These are phyloP conservation scores for Dendroctonus ponderosae DNA, from an alignment of 1,140 invertebrate species.

Conservation along the genomic window DNA sequence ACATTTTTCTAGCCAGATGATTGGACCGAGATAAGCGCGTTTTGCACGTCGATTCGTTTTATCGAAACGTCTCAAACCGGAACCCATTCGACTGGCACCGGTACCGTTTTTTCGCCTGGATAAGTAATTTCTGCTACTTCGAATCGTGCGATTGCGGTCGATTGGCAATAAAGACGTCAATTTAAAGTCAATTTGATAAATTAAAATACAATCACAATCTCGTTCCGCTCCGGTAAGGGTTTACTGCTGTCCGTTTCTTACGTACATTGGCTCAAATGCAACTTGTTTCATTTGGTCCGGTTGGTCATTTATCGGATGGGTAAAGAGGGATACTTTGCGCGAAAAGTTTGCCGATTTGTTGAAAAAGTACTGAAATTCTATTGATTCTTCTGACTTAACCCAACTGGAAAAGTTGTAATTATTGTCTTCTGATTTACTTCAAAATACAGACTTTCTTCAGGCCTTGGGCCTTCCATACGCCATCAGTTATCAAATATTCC, in stretches of 20 bases:
- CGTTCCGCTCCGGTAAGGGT: slow-evolving; percentile 16
- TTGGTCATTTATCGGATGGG: no score
- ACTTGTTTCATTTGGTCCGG: neutral
- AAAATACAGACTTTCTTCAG: no score
- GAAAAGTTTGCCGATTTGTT: no score
- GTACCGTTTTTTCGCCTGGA: slow-evolving; percentile 18
- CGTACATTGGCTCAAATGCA: neutral
- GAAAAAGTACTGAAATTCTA: no score
- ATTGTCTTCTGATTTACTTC: no score
- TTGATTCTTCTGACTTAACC: no score
- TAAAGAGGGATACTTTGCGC: no score
- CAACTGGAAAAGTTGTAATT: no score
- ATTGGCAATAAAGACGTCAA: slow-evolving; percentile 24
- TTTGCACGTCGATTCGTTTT: slow-evolving; percentile 15
- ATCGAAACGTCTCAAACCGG: slow-evolving; percentile 15
- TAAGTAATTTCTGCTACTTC: slow-evolving; percentile 25
- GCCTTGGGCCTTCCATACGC: no score
- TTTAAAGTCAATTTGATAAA: slow-evolving; percentile 29
- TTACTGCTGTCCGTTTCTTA: slow-evolving; percentile 3
- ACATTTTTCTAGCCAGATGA: neutral
- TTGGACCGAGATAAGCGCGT: neutral
- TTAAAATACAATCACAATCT: slow-evolving; percentile 25
- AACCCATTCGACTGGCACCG: slow-evolving; percentile 19
- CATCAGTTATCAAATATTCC: no score
- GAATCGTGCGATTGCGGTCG: slow-evolving; percentile 12